phyloP scores from a whole-genome alignment of 2,113 vertebrate species.

The Passer domesticus region DNA sequence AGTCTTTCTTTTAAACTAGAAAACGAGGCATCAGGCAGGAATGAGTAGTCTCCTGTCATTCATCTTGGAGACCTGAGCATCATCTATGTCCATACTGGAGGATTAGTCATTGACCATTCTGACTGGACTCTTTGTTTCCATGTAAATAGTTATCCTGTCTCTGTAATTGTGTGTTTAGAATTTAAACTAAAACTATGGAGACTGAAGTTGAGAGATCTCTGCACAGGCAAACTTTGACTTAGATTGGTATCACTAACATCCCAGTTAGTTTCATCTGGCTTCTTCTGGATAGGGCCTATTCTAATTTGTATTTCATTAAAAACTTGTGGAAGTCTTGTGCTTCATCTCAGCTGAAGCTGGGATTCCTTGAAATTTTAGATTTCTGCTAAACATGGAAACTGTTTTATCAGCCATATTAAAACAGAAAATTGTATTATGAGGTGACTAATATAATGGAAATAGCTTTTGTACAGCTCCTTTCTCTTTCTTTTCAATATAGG shows the following conservation, averaged over 20 bases:
- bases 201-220: neutral
- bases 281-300: neutral
- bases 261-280: neutral
- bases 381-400: neutral
- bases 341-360: neutral
- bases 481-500: constrained; percentile 65
- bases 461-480: neutral
- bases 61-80: neutral
- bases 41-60: neutral
- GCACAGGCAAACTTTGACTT: neutral
- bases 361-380: neutral
- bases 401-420: neutral
- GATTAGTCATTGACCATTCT: neutral
- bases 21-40: neutral
- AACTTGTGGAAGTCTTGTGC: neutral
- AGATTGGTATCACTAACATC: neutral
- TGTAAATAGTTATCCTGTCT: neutral
- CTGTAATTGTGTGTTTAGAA: neutral
- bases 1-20: neutral
- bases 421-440: neutral
- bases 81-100: neutral
- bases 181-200: neutral
- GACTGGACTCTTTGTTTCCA: neutral
- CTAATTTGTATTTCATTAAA: neutral
- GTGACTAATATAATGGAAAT: neutral